Base-by-base conservation (phyloP, 2,113 vertebrate genomes). In the Nansenia antarctica region DNA sequence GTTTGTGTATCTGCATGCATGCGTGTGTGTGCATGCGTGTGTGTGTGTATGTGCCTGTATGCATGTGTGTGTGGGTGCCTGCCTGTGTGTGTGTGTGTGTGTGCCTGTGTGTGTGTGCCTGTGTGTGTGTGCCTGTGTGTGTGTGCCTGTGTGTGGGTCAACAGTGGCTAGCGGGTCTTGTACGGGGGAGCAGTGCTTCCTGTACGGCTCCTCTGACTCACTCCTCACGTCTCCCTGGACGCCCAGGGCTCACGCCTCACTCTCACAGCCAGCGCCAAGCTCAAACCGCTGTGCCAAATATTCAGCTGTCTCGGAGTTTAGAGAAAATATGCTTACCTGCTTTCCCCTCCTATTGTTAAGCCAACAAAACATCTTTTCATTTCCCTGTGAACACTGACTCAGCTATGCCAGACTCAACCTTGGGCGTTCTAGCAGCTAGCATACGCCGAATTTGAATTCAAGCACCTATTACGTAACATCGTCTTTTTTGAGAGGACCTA, bases 71-170 rank as follows among this genome's bases (percentile, higher is more conserved):
- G n/a, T n/a, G n/a, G n/a, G n/a, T n/a, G n/a, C n/a, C n/a, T n/a
- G n/a, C n/a, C n/a, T n/a, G n/a, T n/a, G n/a, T n/a, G n/a, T n/a
- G n/a, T n/a, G 12, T 11, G 26, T 31, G 39, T 49, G 62, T 49
- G 27, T 8, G 2, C 7, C 18, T 0, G 22, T 6, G 15, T 27
- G 35, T 15, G 20, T 57, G 22, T 37, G 20, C 18, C 30, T 66
- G 67, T 73, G 57, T 77, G 34, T 29, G 12, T 35, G 49, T 18
- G 49, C 1, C 15, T 27, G 52, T 27, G 64, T 37, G 30, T 27
- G 31, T 24, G 12, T 27, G 49, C 15, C 26, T 45, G 37, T 67
- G 57, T 67, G 62, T 88, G 83, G 87, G 77, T 87, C 80, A 87
- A 73, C 66, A 20, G 42, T 54, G 63, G 49, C 66, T 2, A 70